A percentile compares a stretch with the other conserved stretches of the same genome.
Conservation (phyloP, 2,888 invertebrate genomes). For the Drosophila peninsularis region DNA sequence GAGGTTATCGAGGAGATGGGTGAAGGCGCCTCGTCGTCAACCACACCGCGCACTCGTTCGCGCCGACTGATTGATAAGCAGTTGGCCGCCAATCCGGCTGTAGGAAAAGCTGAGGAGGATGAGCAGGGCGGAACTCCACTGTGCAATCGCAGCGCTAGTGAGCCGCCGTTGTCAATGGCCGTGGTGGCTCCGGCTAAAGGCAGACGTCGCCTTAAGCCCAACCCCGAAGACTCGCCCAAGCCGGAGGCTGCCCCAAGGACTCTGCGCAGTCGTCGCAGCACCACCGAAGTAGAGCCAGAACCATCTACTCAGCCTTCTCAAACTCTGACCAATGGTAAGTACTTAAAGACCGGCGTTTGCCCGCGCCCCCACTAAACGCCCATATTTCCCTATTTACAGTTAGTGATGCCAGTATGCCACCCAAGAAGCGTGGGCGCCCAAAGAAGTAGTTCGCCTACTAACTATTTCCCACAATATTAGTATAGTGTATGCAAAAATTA, state of each 20-base stretch:
- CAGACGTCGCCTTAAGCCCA: not conserved
- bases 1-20: conserved; percentile 23
- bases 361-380: not conserved
- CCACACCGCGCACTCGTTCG: conserved; percentile 19
- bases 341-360: too few relatives aligned
- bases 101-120: not conserved
- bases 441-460: conserved; percentile 14
- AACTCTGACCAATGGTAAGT: conserved; percentile 6
- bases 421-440: conserved; percentile 53
- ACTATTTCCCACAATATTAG: not conserved
- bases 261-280: conserved; percentile 21
- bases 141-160: conserved; percentile 34
- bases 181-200: not conserved
- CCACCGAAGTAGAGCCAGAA: not conserved
- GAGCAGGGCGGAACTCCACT: not conserved
- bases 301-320: not conserved
- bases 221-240: not conserved
- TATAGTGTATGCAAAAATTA: not conserved
- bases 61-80: not conserved
- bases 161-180: conserved; percentile 15
- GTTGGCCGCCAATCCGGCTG: not conserved
- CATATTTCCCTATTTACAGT: not conserved
- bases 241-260: not conserved
- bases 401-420: conserved; percentile 46
- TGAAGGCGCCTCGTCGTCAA: not conserved